A percentile compares a stretch with the other conserved stretches of the same genome.
These are phyloP conservation scores for Mechanitis messenoides DNA, from an alignment of 2,888 invertebrate genomes.

Conservation along the genomic window DNA sequence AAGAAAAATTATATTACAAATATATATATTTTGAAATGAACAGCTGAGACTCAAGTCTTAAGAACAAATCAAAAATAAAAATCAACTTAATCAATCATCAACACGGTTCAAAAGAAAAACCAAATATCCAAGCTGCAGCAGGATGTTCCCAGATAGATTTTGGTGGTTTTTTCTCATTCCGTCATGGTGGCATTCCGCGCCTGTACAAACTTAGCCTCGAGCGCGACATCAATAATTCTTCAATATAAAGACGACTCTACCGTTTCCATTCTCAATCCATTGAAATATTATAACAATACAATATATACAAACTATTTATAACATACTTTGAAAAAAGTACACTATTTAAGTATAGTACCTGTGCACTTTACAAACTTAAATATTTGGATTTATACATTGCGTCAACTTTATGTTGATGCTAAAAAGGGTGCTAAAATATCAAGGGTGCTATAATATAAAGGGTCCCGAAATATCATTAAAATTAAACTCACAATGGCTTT, in stretches of 20 bases:
- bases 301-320: no score
- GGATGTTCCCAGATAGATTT: constrained; percentile 59
- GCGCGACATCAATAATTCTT: constrained; percentile 71
- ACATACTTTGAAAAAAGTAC: no score
- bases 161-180: constrained; percentile 46
- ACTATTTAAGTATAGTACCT: no score
- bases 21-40: neutral
- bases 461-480: no score
- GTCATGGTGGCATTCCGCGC: constrained; percentile 51
- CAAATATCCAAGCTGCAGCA: constrained; percentile 56
- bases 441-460: no score
- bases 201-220: constrained; percentile 65
- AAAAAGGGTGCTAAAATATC: no score
- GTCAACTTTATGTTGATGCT: no score
- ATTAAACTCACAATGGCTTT: no score
- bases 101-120: constrained; percentile 50
- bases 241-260: constrained; percentile 48
- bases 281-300: neutral
- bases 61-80: constrained; percentile 61
- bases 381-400: no score
- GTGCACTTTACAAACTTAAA: no score
- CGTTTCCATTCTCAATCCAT: constrained; percentile 48
- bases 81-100: constrained; percentile 62
- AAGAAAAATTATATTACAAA: no score
- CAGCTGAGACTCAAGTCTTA: neutral